These are phyloP conservation scores for Mesocentrotus franciscanus DNA, from an alignment of 53 echinoderm and acorn worm genomes.

Conservation along the genomic window DNA sequence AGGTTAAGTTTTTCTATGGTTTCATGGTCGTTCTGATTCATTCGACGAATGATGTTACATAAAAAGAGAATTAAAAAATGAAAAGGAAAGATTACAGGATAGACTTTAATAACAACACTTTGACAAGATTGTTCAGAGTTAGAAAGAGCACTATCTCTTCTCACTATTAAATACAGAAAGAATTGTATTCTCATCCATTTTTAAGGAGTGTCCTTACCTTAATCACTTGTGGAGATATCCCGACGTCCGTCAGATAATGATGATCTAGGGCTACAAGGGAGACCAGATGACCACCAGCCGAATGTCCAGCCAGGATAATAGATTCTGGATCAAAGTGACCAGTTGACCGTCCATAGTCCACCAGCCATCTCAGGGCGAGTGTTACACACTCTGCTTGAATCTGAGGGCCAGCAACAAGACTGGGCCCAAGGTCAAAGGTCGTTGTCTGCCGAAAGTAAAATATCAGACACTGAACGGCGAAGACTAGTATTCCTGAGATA, in stretches of 20 bases:
- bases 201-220: slow-evolving; percentile 55
- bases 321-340: slow-evolving; percentile 58
- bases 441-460: slow-evolving; percentile 23
- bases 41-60: not conserved
- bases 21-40: too few species aligned
- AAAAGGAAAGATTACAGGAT: too few species aligned
- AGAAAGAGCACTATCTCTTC: not conserved
- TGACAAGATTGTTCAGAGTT: not conserved
- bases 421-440: slow-evolving; percentile 7
- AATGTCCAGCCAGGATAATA: slow-evolving; percentile 69
- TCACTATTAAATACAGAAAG: not conserved
- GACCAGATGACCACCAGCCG: slow-evolving; percentile 73
- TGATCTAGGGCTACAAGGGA: slow-evolving; percentile 69
- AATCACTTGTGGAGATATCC: slow-evolving; percentile 48
- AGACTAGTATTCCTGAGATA: not conserved
- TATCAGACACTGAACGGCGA: slow-evolving; percentile 38
- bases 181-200: not conserved
- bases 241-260: slow-evolving; percentile 58
- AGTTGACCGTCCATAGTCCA: slow-evolving; percentile 46
- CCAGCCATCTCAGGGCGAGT: slow-evolving; percentile 52
- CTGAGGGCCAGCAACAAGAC: not conserved
- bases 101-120: not conserved
- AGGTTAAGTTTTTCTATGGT: too few species aligned
- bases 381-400: slow-evolving; percentile 57
- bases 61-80: not conserved